Base-by-base conservation (phyloP, 2,113 vertebrate species). In the Zapornia atra region DNA sequence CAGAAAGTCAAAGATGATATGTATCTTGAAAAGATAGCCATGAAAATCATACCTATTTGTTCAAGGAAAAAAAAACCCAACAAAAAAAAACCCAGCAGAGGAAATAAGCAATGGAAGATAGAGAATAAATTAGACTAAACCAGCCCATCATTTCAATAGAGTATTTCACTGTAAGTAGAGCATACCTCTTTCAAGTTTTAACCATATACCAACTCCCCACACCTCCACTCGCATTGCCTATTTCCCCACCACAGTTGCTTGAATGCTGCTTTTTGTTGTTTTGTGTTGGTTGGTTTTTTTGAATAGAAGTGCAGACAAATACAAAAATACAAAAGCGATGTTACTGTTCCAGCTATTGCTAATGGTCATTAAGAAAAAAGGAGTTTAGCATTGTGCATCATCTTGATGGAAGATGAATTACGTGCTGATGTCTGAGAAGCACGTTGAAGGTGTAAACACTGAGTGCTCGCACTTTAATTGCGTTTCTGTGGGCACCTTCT, bases 1-100 rank as follows among this genome's bases (percentile, higher is more conserved):
- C 89, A 82, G 59, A 80, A 95, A 96, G 54, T 61, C 82, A 92
- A 70, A 88, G 28, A 69, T 72, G 2, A 56, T 82, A 22, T 25
- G 13, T 50, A 90, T 82, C 56, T 85, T 60, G n/a, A 86, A 96
- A 72, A 92, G 79, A 92, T 4, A 60, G 68, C 38, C 69, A 92
- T 48, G 28, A 24, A 97, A 97, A 82, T 77, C 5, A 29, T 51
- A 95, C 42, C 28, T 87, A 86, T 79, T 96, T 59, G 51, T 63
- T 73, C 59, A 81, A 84, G 84, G 68, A 90, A 38, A 92, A 86
- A 76, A 71, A 60, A 94, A 46, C 81, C 42, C 38, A 38, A 38
- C 38, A 87, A 38, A 91, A 87, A 73, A 68, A 60, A 94, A 50
- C 21, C 48, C 82, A 93, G 18, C 2, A 8, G 11, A 5, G 5